Conservation (phyloP, 2,888 invertebrate genomes). For the Conus canariensis region DNA sequence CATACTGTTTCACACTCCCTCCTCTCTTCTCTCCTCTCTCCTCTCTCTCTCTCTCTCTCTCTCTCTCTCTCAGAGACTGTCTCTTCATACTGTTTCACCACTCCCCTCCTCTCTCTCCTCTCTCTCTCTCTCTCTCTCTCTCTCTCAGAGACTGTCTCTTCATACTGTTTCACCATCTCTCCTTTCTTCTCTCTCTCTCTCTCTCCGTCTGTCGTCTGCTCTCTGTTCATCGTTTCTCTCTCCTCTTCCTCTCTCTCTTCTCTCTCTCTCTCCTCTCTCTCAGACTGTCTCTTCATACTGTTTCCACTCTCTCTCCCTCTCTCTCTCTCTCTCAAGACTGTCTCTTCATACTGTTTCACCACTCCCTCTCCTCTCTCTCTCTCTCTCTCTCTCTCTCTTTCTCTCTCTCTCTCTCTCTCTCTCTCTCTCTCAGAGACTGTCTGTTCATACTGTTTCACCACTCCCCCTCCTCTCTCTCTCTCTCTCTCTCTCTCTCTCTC, state of each 20-base stretch:
- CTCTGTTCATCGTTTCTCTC: neutral
- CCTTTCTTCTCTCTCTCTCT: neutral
- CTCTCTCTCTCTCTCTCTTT: neutral
- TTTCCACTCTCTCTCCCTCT: neutral
- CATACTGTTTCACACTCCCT: no score
- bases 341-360: neutral
- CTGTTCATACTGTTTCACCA: no score
- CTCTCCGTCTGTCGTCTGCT: neutral
- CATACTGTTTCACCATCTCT: neutral
- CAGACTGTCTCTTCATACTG: neutral
- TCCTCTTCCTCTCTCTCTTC: neutral
- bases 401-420: neutral
- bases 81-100: no score
- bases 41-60: no score
- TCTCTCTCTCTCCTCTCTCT: no score
- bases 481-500: no score
- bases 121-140: no score
- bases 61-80: no score
- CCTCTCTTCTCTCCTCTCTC: no score
- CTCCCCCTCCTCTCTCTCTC: no score
- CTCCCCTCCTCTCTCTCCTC: no score
- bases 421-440: neutral
- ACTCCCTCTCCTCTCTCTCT: neutral
- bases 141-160: neutral
- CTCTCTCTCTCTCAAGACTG: neutral